Base-by-base conservation (phyloP, 1,140 invertebrate genomes). In the Elymnias hypermnestra region DNA sequence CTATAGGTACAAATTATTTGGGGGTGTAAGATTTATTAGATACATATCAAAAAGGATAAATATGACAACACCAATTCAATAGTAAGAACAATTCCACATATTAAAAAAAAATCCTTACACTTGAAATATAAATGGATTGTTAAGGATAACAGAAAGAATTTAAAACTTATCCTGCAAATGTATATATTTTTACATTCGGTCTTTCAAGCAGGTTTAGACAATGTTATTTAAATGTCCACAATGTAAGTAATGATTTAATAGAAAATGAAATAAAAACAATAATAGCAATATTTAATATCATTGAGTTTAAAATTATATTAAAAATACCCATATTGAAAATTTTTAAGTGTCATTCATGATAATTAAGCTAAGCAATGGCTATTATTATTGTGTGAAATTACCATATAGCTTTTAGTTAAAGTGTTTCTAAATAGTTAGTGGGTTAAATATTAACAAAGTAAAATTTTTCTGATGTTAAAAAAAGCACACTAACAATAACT, bases 401-500 rank as follows among this genome's bases (percentile, higher is more conserved):
- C 31, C 22, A 13, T 43, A 42, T 35, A 36, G 23, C 25, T 13
- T 23, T 25, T 28, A 23, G 9, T 44, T 44, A 39, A 13, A 17
- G n/a, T n/a, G n/a, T 54, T 35, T 39, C 26, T 14, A 40, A 26
- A 29, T 41, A 50, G 48, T 63, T 61, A 68, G 55, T 63, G 44
- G 50, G 52, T 62, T 68, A 67, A 61, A 63, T 42, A 53, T 47
- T 50, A 62, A 48, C 42, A 51, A 57, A 53, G 33, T 43, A 31
- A 55, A 52, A 53, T 52, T 58, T 52, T 52, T 49, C 45, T 63
- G 55, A 60, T 61, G 57, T 56, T n/a, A 50, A 75, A 12, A 62
- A 62, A 72, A 81, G 70, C 70, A 75, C 70, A 70, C 61, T 57
- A 79, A 73, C 61, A 73, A 58, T 64, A 56, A 65, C 55, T 59